Conservation (phyloP, 2,113 vertebrate genomes). For the Amazona vittata region DNA sequence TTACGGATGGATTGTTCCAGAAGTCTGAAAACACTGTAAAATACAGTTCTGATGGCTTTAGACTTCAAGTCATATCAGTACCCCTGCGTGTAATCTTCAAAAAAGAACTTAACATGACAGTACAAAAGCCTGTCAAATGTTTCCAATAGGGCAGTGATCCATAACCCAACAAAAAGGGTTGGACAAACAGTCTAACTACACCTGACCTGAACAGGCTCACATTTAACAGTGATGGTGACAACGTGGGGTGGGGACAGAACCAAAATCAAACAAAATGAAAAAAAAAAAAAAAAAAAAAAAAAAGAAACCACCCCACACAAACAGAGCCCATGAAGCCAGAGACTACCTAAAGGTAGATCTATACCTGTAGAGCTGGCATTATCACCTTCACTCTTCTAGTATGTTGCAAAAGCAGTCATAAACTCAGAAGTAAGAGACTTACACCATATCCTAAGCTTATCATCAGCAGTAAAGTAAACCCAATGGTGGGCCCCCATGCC, state of each 20-base stretch:
- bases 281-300: background rate
- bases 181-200: background rate
- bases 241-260: background rate
- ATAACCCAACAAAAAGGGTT: background rate
- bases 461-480: background rate
- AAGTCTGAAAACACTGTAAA: background rate
- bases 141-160: background rate
- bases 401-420: background rate
- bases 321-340: background rate
- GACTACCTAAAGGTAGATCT: background rate
- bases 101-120: background rate
- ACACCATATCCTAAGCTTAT: background rate
- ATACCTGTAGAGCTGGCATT: background rate
- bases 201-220: background rate
- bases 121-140: background rate
- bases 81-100: background rate
- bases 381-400: background rate
- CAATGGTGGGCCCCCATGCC: background rate
- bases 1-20: background rate
- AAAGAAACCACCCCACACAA: too few relatives aligned
- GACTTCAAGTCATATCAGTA: background rate
- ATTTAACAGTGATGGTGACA: background rate
- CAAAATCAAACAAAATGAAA: background rate
- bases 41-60: background rate
- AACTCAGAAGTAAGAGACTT: background rate